A percentile compares a stretch with the other conserved stretches of the same genome.
These are phyloP conservation scores for Mycetomoellerius zeteki DNA, from an alignment of 1,140 invertebrate genomes.

Conservation along the genomic window DNA sequence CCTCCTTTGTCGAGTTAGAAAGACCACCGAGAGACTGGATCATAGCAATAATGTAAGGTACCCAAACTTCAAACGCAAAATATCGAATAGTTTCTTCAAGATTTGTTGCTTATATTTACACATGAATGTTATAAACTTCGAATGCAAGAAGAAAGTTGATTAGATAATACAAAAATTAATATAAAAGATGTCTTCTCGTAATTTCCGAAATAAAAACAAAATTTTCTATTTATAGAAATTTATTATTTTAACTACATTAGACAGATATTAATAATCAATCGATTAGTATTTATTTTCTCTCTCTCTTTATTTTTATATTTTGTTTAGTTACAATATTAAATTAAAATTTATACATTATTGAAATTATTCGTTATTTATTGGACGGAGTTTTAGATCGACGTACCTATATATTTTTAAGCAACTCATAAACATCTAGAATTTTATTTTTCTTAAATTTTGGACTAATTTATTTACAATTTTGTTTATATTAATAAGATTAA, in stretches of 20 bases:
- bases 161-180: neutral
- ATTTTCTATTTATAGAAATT: neutral
- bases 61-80: constrained; percentile 28
- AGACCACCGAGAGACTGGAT: constrained; percentile 22
- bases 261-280: neutral
- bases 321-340: constrained; percentile 15
- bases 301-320: neutral
- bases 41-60: constrained; percentile 9
- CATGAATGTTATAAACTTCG: neutral
- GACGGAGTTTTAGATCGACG: neutral
- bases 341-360: neutral
- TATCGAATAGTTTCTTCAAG: neutral
- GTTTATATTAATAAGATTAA: neutral
- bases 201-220: neutral
- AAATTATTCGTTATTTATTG: neutral
- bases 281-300: neutral
- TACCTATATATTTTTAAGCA: constrained; percentile 2
- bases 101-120: constrained; percentile 1
- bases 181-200: neutral
- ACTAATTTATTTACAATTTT: neutral
- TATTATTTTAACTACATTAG: neutral
- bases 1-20: constrained; percentile 13
- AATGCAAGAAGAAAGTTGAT: neutral
- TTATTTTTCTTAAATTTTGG: constrained; percentile 10
- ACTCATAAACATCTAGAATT: neutral